These are phyloP conservation scores for Dasyurus viverrinus DNA, from an alignment of 2,113 vertebrate genomes.

Conservation along the genomic window DNA sequence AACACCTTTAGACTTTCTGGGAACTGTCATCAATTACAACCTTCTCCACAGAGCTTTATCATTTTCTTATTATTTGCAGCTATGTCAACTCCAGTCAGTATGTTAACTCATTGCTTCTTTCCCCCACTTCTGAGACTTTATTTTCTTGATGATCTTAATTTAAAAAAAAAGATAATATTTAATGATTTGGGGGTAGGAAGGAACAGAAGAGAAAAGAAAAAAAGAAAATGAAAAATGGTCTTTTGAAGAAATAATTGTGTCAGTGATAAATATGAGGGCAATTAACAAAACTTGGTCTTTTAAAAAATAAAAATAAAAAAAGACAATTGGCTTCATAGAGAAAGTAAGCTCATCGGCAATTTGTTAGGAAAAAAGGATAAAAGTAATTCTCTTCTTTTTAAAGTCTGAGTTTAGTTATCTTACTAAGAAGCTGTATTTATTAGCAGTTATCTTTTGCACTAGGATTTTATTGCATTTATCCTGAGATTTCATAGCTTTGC, in stretches of 20 bases:
- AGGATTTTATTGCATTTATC: background rate
- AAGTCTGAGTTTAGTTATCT: background rate
- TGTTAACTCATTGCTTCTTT: background rate
- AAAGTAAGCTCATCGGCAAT: background rate
- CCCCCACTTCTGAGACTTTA: background rate
- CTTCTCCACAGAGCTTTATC: background rate
- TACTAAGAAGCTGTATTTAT: background rate
- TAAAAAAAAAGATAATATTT: conserved; percentile 27
- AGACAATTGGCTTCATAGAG: background rate
- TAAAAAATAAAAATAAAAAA: background rate
- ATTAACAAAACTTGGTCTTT: background rate
- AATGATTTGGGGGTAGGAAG: conserved; percentile 18
- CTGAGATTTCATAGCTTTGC: background rate
- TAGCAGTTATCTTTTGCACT: background rate
- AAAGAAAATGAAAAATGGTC: conserved; percentile 21
- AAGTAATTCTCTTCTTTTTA: background rate
- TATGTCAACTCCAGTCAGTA: background rate
- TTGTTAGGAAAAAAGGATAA: background rate
- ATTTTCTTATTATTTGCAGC: background rate
- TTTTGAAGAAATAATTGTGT: conserved; percentile 2
- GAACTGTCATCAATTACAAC: background rate
- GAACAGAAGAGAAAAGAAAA: background rate
- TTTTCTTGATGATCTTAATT: conserved; percentile 35
- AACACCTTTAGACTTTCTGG: conserved; percentile 2
- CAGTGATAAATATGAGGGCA: background rate